Conservation (phyloP, 2,888 invertebrate species). For the Elegia similella region DNA sequence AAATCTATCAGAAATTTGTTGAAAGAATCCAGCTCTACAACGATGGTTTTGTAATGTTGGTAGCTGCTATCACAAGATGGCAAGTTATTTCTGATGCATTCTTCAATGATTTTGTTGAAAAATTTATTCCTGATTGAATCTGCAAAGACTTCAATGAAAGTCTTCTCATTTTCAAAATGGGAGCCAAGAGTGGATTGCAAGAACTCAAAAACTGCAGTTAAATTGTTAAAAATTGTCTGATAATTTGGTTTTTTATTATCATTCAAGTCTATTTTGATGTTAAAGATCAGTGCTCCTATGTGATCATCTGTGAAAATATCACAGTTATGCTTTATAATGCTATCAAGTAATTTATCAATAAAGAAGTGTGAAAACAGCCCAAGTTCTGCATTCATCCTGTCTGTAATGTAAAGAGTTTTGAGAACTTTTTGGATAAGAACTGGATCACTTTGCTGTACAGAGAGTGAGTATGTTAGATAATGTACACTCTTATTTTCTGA, state of each 20-base stretch:
- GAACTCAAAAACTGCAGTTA: constrained; percentile 73
- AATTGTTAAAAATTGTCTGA: constrained; percentile 68
- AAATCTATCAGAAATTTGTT: constrained; percentile 71
- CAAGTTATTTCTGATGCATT: constrained; percentile 65
- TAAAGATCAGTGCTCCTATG: constrained; percentile 66
- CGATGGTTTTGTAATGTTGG: constrained; percentile 63
- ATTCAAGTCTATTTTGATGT: constrained; percentile 62
- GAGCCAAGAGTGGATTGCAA: constrained; percentile 66
- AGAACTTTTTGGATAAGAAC: constrained; percentile 60
- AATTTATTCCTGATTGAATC: constrained; percentile 63
- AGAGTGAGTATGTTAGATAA: constrained; percentile 59
- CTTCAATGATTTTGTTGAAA: constrained; percentile 68
- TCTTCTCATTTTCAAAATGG: constrained; percentile 59
- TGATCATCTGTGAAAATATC: constrained; percentile 70
- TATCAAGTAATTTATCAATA: constrained; percentile 60
- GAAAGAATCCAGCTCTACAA: constrained; percentile 65
- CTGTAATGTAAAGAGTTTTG: constrained; percentile 61
- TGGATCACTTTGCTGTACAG: constrained; percentile 68
- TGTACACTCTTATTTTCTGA: constrained; percentile 58
- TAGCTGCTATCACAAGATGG: constrained; percentile 68
- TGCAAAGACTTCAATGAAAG: constrained; percentile 67
- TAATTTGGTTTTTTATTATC: constrained; percentile 59
- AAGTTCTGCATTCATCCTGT: constrained; percentile 67
- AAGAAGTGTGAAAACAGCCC: constrained; percentile 71
- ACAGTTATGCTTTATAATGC: constrained; percentile 68